Percentiles rank a stretch among this genome's conserved stretches.
Evolutionary conservation across 2,888 invertebrate species (phyloP).

Genomic region (Cataglyphis rosenhaueri): DNA sequence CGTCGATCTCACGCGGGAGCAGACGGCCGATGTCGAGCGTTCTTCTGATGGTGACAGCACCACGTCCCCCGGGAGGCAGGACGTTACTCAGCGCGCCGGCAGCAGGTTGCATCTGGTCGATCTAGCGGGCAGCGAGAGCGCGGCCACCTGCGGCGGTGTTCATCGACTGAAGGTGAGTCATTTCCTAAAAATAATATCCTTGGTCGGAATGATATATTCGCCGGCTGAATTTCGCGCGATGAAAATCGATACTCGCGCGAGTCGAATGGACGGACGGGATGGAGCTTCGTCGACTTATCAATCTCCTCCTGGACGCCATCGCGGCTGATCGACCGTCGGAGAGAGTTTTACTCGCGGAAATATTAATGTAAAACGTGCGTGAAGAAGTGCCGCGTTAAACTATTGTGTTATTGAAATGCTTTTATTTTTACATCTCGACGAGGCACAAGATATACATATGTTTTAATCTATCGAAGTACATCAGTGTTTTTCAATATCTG

Average conservation of each 20-base stretch:
- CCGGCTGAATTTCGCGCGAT: constrained; percentile 44
- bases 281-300: constrained; percentile 35
- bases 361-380: not conserved
- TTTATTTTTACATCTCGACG: not conserved
- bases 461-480: not conserved
- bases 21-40: constrained; percentile 83
- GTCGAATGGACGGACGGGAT: constrained; percentile 27
- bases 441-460: not conserved
- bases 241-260: constrained; percentile 59
- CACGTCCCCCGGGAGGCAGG: constrained; percentile 75
- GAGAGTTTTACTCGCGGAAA: constrained; percentile 4
- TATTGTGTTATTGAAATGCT: constrained; percentile 1
- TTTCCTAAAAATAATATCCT: constrained; percentile 66
- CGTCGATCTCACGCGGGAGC: constrained; percentile 87
- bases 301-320: constrained; percentile 40
- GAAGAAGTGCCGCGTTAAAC: not conserved
- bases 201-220: constrained; percentile 29
- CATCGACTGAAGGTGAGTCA: constrained; percentile 85
- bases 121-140: constrained; percentile 90
- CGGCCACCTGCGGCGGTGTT: constrained; percentile 85
- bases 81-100: constrained; percentile 83
- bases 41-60: constrained; percentile 15
- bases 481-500: constrained; percentile 10
- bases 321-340: constrained; percentile 30
- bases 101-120: constrained; percentile 89